Conservation (phyloP, 2,797 vertebrate species). For the Rhabdophis nuchalis region DNA sequence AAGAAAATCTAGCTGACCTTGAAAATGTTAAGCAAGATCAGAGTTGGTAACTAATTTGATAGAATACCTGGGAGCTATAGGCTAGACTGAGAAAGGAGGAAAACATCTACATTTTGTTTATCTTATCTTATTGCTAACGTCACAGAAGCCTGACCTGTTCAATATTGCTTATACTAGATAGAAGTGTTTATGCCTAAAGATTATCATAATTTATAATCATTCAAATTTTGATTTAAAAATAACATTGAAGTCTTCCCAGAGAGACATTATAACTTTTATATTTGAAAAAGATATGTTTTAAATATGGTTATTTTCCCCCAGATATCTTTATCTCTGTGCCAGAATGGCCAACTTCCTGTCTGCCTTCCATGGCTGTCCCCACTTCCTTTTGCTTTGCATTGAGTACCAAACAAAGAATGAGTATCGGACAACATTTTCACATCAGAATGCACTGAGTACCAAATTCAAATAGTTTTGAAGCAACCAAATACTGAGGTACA, state of each 20-base stretch:
- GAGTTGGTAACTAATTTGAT: not conserved
- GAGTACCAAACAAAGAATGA: not conserved
- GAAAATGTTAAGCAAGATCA: not conserved
- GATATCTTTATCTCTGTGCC: not conserved
- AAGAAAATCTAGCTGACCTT: not conserved
- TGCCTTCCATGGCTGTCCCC: not conserved
- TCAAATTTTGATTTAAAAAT: not conserved
- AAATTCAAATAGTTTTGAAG: not conserved
- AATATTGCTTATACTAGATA: conserved; percentile 10
- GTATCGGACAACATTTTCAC: not conserved
- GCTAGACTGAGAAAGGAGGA: not conserved
- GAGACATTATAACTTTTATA: not conserved
- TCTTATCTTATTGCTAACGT: conserved; percentile 19
- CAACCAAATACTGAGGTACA: too few relatives aligned
- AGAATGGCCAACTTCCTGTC: too few relatives aligned
- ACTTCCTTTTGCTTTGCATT: not conserved
- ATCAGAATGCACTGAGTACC: not conserved
- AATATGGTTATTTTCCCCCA: not conserved
- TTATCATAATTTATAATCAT: not conserved
- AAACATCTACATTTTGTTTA: not conserved
- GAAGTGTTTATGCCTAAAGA: not conserved
- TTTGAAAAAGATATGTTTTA: not conserved
- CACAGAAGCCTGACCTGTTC: not conserved
- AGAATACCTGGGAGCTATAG: not conserved
- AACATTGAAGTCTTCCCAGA: not conserved